Evolutionary conservation across 2,888 invertebrate species (phyloP).

Genomic region (Sericinus montela): DNA sequence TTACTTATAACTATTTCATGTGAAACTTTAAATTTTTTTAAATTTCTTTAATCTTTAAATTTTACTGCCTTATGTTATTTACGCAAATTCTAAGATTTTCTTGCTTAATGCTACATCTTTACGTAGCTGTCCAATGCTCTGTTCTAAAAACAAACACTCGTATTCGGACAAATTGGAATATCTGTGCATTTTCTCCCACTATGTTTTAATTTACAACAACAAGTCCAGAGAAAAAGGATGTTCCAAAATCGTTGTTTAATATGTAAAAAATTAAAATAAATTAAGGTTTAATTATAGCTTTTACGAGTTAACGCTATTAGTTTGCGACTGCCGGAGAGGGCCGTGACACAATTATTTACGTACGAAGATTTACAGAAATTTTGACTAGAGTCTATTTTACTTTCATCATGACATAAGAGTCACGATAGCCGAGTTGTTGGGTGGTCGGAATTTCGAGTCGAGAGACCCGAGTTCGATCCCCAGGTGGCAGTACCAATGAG

Average conservation of each 20-base stretch:
- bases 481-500: too few relatives aligned
- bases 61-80: too few relatives aligned
- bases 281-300: background rate
- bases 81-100: constrained; percentile 44
- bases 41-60: too few relatives aligned
- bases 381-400: background rate
- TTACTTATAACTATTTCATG: too few relatives aligned
- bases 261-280: background rate
- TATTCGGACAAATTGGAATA: constrained; percentile 40
- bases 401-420: too few relatives aligned
- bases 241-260: constrained; percentile 25
- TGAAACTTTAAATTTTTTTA: too few relatives aligned
- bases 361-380: background rate
- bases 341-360: background rate
- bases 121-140: constrained; percentile 42
- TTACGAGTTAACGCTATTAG: background rate
- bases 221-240: constrained; percentile 50
- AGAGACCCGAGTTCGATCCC: too few relatives aligned
- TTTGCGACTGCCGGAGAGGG: background rate
- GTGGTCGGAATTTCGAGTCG: too few relatives aligned
- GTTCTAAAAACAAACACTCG: constrained; percentile 50
- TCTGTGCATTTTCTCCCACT: constrained; percentile 44
- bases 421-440: too few relatives aligned
- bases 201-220: constrained; percentile 44
- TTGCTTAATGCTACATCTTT: constrained; percentile 48